phyloP scores from a whole-genome alignment of 2,888 invertebrate species.

The Netelia inedita region DNA sequence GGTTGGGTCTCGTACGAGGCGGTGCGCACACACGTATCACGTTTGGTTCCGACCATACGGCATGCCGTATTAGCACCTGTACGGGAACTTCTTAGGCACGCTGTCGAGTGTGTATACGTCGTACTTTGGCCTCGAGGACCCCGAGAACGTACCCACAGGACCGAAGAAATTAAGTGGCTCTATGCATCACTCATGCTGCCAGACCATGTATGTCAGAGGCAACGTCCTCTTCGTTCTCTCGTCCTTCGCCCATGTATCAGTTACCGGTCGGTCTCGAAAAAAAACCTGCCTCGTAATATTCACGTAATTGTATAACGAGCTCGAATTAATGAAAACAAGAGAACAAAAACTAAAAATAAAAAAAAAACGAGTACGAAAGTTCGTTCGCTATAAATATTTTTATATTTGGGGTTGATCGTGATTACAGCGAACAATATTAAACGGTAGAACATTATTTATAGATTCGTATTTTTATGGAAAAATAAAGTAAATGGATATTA shows the following conservation, averaged over 20 bases:
- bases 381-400: too few relatives aligned
- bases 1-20: constrained; percentile 55
- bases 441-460: background rate
- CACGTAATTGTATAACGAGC: constrained; percentile 16
- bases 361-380: background rate
- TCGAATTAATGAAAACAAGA: background rate
- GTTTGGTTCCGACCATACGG: constrained; percentile 38
- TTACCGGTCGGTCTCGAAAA: background rate
- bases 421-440: background rate
- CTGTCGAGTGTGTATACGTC: constrained; percentile 39
- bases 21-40: constrained; percentile 36
- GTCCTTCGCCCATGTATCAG: constrained; percentile 39
- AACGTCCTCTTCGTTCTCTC: constrained; percentile 8
- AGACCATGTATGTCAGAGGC: background rate
- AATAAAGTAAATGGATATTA: background rate
- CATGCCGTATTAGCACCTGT: constrained; percentile 29
- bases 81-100: constrained; percentile 31
- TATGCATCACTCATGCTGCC: constrained; percentile 51
- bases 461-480: background rate
- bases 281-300: constrained; percentile 20
- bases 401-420: too few relatives aligned
- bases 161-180: constrained; percentile 65
- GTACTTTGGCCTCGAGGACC: constrained; percentile 28
- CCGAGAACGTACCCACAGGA: constrained; percentile 61
- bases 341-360: too few relatives aligned